Percentiles rank a stretch among this genome's conserved stretches.
phyloP scores from a whole-genome alignment of 1,140 invertebrate genomes.

The Nebria ingens region DNA sequence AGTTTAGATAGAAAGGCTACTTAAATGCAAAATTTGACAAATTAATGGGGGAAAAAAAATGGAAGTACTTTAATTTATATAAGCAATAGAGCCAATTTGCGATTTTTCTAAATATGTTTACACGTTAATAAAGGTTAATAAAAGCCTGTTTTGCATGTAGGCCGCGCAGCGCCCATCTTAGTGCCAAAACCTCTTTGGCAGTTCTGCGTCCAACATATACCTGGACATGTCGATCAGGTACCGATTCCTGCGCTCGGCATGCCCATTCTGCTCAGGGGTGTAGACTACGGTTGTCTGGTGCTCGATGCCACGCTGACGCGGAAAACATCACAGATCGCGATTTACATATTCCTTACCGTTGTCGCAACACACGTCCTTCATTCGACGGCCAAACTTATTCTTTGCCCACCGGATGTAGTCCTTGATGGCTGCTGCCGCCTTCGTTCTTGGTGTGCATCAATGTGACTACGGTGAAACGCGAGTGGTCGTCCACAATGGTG shows the following conservation, averaged over 20 bases:
- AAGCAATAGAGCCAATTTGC: too few relatives aligned
- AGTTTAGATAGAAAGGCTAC: too few relatives aligned
- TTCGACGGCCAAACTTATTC: constrained; percentile 26
- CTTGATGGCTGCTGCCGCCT: too few relatives aligned
- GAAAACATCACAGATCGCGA: constrained; percentile 26
- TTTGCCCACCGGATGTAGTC: constrained; percentile 30
- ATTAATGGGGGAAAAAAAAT: too few relatives aligned
- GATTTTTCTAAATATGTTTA: too few relatives aligned
- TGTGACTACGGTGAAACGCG: constrained; percentile 28
- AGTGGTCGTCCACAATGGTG: constrained; percentile 31
- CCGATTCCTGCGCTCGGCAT: constrained; percentile 32
- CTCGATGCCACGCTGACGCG: constrained; percentile 23
- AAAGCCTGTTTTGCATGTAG: constrained; percentile 33
- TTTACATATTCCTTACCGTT: constrained; percentile 36
- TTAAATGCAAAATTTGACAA: too few relatives aligned
- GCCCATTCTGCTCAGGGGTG: constrained; percentile 41
- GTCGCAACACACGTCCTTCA: constrained; percentile 33
- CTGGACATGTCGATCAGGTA: too few relatives aligned
- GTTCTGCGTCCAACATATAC: constrained; percentile 14
- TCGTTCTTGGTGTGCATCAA: too few relatives aligned
- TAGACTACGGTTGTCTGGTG: constrained; percentile 38
- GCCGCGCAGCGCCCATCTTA: constrained; percentile 32
- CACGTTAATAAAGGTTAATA: too few relatives aligned
- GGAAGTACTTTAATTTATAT: too few relatives aligned
- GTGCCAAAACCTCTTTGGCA: constrained; percentile 30